Percentiles rank a stretch among this genome's conserved stretches.
These are phyloP conservation scores for Campoplex nolae DNA, from an alignment of 2,888 invertebrate genomes.

Conservation along the genomic window DNA sequence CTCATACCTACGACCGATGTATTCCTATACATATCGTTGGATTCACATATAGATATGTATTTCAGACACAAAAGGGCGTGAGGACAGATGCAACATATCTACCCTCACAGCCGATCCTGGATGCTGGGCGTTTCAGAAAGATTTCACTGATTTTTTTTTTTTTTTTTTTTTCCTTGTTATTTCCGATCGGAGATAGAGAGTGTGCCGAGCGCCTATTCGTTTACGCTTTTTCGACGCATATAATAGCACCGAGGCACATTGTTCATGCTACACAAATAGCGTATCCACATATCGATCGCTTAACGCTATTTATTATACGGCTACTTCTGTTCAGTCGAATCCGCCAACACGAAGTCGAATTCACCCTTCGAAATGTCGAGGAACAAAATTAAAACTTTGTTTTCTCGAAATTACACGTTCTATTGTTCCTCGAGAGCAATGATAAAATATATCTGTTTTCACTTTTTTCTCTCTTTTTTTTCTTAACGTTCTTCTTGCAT, in stretches of 20 bases:
- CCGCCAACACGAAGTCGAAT: neutral
- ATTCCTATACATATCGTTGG: neutral
- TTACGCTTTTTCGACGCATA: conserved; percentile 42
- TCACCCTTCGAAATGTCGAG: conserved; percentile 25
- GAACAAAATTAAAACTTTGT: neutral
- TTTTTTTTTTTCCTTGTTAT: conserved; percentile 77
- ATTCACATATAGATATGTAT: neutral
- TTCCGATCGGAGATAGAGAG: conserved; percentile 64
- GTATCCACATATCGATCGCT: conserved; percentile 54
- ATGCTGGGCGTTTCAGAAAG: conserved; percentile 76
- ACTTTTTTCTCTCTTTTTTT: neutral
- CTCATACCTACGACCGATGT: conserved; percentile 43
- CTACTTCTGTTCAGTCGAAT: conserved; percentile 50
- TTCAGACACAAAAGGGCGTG: conserved; percentile 80
- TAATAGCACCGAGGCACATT: conserved; percentile 40
- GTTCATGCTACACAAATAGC: conserved; percentile 23
- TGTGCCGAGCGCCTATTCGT: conserved; percentile 41
- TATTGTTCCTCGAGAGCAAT: neutral
- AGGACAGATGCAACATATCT: conserved; percentile 84
- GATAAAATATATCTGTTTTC: neutral
- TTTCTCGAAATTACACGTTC: neutral
- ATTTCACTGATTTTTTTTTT: conserved; percentile 80
- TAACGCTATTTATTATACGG: conserved; percentile 59
- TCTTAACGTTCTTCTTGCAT: neutral
- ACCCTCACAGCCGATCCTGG: conserved; percentile 74